Evolutionary conservation across 2,888 invertebrate genomes (phyloP), one percentile per base, ranked within the genome.

Genomic region (Eremobia ochroleuca): DNA sequence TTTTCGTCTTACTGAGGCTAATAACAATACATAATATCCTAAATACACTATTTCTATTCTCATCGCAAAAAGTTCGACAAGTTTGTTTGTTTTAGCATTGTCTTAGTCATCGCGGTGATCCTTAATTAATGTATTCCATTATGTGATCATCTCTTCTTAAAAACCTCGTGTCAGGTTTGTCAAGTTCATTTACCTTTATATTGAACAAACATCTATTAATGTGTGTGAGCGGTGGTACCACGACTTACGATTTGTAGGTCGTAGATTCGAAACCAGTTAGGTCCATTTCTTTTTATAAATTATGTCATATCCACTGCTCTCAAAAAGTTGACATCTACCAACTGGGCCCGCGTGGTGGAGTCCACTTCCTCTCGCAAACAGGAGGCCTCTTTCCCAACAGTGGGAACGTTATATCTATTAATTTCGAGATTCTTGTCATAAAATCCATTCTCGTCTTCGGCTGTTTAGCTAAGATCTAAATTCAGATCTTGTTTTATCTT

Each of bases 21-120:
- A 76, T 86, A 83, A 73, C 70, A 58, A 83, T 85, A 81, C 58
- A 68, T 85, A 66, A 68, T 85, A 66, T 85, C 43, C 49, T 66
- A 76, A 85, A 87, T 80, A 70, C 69, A 79, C 83, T 70, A 88
- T 87, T 88, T 78, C 76, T 85, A 88, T 88, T 83, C 87, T 46
- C 43, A 68, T 72, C 62, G 66, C 18, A 73, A n/a, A 62, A 64
- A 77, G 61, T 74, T 68, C 78, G 67, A 68, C 58, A 79, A 81
- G 59, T 69, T 74, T 52, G 52, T 52, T 52, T 52, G 52, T 52
- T 52, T 52, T 25, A 52, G 52, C 25, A 59, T 46, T 28, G 59
- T 74, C 34, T 86, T 83, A 85, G 76, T 85, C 83, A 84, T 82
- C 18, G 65, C 13, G n/a, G 43, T 59, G 37, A 76, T 82, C 11